Conservation (phyloP, 2,797 vertebrate genomes). For the Arctocebus calabarensis region DNA sequence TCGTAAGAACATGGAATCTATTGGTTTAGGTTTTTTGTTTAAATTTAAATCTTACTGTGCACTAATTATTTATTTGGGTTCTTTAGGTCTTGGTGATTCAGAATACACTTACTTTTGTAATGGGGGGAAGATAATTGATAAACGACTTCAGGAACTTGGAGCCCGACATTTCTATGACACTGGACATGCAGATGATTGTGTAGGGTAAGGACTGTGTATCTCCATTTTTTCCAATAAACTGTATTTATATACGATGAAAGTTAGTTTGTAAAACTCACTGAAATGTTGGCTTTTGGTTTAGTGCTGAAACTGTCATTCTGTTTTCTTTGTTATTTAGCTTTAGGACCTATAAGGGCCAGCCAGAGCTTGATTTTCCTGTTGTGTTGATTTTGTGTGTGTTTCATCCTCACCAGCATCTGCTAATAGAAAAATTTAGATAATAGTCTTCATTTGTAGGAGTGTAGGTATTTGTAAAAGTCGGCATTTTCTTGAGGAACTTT, state of each 20-base stretch:
- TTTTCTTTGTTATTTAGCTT: background rate
- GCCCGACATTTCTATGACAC: slow-evolving; percentile 94
- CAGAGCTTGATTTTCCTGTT: background rate
- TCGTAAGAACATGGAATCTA: background rate
- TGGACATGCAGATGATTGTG: slow-evolving; percentile 96
- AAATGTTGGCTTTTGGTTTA: background rate
- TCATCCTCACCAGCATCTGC: background rate
- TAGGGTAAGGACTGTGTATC: slow-evolving; percentile 90
- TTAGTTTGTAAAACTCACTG: too few species aligned
- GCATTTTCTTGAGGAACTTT: background rate
- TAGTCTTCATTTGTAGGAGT: background rate
- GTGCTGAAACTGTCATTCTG: too few species aligned
- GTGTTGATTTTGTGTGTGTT: background rate
- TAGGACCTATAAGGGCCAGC: background rate
- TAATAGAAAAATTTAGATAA: background rate
- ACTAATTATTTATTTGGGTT: background rate
- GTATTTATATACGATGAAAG: rapidly evolving
- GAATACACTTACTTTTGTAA: slow-evolving; percentile 98
- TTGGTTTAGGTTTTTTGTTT: background rate
- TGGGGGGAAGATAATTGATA: slow-evolving; percentile 95
- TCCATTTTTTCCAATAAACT: background rate
- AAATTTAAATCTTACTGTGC: too few species aligned
- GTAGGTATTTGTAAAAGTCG: background rate
- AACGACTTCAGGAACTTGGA: slow-evolving; percentile 93
- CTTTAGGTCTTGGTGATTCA: slow-evolving; percentile 95